Base-by-base conservation (phyloP, 2,888 invertebrate species). In the Scaptomyza tumidula region DNA sequence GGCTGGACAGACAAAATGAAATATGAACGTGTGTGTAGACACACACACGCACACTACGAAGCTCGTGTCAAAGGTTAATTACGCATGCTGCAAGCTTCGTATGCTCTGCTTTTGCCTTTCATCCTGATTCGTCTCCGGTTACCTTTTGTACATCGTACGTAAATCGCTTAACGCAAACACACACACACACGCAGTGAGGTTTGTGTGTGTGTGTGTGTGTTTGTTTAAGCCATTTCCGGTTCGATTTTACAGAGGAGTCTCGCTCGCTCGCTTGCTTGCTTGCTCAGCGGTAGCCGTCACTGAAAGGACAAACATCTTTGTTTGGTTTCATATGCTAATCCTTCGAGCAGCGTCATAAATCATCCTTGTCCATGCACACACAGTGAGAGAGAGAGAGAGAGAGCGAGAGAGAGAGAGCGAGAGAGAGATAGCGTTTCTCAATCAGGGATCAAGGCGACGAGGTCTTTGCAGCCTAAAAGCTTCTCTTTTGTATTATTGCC, bases 251-350 rank as follows among this genome's bases (percentile, higher is more conserved):
- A 59, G 27, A 39, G 58, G 24, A 49, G 50, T 52, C 35, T 58
- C 14, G 11, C 11, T 31, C 11, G 48, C 66, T 37, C 19, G 66
- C 39, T n/a, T n/a, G n/a, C 35, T 58, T 11, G 11, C 11, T 31
- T 6, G 48, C 66, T 44, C 24, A 41, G 41, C 41, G 41, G 41
- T 50, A 48, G 54, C 39, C 49, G 24, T 35, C 35, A 43, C 29
- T 69, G 46, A 65, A 68, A 67, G 82, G 67, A 78, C 82, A 78
- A 78, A 64, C 85, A 78, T 81, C 85, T 86, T 81, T 83, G 87
- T 85, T 86, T 83, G 75, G 87, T 59, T 78, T 75, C 87, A 81
- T 87, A 86, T 83, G 83, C 83, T 83, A 83, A 87, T 87, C 83
- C 87, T 73, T 72, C 68, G 71, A 69, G 68, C 80, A 75, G 82